Percentiles rank a stretch among this genome's conserved stretches.
Conservation (phyloP, 2,888 invertebrate genomes). For the Habrosyne pyritoides region DNA sequence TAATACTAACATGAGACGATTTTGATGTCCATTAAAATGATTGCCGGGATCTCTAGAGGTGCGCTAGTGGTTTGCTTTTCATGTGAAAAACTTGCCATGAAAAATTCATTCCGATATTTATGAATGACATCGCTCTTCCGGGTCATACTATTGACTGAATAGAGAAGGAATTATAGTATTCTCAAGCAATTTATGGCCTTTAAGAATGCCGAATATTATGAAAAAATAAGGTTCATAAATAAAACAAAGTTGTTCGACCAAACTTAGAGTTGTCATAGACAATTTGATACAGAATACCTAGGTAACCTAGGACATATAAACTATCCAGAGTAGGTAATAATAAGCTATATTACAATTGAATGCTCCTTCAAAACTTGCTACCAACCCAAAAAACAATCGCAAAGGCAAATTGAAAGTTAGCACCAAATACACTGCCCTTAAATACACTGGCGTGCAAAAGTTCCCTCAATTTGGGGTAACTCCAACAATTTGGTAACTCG, state of each 20-base stretch:
- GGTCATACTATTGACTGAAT: background rate
- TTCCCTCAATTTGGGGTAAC: conserved; percentile 39
- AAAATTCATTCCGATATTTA: background rate
- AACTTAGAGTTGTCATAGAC: background rate
- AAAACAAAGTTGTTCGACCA: background rate
- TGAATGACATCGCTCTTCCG: background rate
- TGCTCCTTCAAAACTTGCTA: background rate
- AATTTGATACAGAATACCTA: too few species aligned
- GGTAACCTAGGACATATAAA: background rate
- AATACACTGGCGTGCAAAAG: conserved; percentile 41
- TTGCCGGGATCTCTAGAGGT: conserved; percentile 23
- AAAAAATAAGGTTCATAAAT: too few species aligned
- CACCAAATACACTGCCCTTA: conserved; percentile 17
- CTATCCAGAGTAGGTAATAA: background rate
- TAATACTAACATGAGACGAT: conserved; percentile 14
- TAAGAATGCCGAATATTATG: too few species aligned
- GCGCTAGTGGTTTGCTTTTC: conserved; percentile 1
- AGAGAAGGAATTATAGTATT: background rate
- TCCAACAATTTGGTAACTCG: conserved; percentile 33
- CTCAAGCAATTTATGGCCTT: background rate
- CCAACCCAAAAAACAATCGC: conserved; percentile 12
- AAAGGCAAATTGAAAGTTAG: conserved; percentile 22
- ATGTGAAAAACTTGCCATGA: conserved; percentile 2
- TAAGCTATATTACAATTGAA: background rate
- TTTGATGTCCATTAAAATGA: conserved; percentile 22